Base-by-base conservation (phyloP, 2,797 vertebrate genomes). In the Pogonophryne albipinna region DNA sequence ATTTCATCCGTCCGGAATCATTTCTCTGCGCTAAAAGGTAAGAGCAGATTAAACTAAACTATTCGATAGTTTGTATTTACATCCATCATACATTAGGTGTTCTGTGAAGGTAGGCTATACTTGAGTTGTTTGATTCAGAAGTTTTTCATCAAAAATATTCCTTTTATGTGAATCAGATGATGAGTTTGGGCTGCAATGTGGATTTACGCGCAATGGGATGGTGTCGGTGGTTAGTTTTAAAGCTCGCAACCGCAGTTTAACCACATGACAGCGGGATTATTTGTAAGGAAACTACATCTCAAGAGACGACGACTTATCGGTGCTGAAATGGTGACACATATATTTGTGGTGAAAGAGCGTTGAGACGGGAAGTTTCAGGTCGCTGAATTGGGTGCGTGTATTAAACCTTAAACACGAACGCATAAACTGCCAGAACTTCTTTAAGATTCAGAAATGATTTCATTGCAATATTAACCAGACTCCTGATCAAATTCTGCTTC, bases 311-410 rank as follows among this genome's bases (percentile, higher is more conserved):
- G 46, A 67, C 13, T 60, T 38, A 51, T 74, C 13, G 16, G n/a
- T 5, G 44, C 1, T 13, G 63, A 46, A 58, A 74, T 71, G 31
- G 46, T 34, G 61, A 55, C 56, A 27, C 4, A 75, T 61, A 44
- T 16, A 44, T 83, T 49, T 4, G 20, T 23, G 70, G 47, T 5
- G 78, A 44, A 52, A 49, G 55, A 65, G 77, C 77, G 81, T 11
- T 15, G 34, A 67, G 56, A 79, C 56, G 78, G 79, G 93, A 93
- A 93, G 91, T 93, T 93, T 92, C 79, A 58, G 67, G 69, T 71
- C 61, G 66, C 7, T 9, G 80, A 42, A 52, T 56, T 60, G 80
- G 72, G 51, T 31, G 23, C 0, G 45, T 3, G 10, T 1, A 11
- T 23, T 3, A 9, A 1, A 7, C 15, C n/a, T 6, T 3, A 34